Evolutionary conservation across 2,113 vertebrate genomes (phyloP).

Genomic region (Colinus virginianus): DNA sequence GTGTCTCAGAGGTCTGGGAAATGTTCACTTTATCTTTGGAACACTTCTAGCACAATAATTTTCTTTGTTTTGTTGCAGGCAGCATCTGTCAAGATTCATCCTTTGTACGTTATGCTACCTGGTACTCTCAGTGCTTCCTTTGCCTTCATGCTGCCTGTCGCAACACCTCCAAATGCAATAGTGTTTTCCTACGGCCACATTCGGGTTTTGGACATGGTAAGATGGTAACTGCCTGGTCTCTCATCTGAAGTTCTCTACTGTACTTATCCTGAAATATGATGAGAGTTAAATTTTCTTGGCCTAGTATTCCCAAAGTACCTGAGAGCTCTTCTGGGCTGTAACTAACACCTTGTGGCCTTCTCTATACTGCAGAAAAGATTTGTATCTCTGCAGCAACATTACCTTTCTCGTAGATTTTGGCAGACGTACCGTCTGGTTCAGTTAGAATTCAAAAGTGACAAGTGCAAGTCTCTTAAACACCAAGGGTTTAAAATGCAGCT

Average conservation of each 20-base stretch:
- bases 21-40: neutral
- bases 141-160: conserved; percentile 97
- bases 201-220: conserved; percentile 95
- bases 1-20: neutral
- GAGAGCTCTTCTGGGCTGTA: neutral
- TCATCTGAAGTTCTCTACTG: neutral
- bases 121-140: conserved; percentile 93
- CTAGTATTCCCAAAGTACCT: neutral
- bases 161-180: conserved; percentile 95
- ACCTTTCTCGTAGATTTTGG: neutral
- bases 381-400: neutral
- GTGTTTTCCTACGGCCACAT: conserved; percentile 94
- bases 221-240: conserved; percentile 10
- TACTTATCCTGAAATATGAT: neutral
- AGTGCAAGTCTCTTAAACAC: neutral
- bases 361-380: neutral
- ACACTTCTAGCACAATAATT: neutral
- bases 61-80: conserved; percentile 78
- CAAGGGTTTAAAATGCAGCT: conserved; percentile 2
- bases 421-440: neutral
- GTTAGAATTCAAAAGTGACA: neutral
- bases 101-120: conserved; percentile 94
- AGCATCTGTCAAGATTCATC: conserved; percentile 89
- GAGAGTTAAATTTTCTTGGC: neutral
- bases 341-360: neutral